Evolutionary conservation across 2,113 vertebrate species (phyloP).

Genomic region (Coracopsis vasa): DNA sequence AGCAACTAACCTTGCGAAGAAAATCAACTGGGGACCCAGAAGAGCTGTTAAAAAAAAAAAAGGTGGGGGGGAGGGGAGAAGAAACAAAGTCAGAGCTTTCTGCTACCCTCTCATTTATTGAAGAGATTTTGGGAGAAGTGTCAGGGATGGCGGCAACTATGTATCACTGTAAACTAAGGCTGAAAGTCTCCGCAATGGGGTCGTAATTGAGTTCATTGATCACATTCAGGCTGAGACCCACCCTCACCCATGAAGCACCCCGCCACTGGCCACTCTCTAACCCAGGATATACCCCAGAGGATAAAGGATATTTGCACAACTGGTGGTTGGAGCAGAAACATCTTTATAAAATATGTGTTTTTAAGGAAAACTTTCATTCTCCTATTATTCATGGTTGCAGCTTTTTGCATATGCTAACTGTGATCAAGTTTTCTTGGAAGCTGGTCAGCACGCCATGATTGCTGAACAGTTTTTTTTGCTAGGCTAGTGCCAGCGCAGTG

Average conservation of each 20-base stretch:
- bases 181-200: slow-evolving; percentile 75
- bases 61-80: background rate
- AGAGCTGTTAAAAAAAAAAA: slow-evolving; percentile 68
- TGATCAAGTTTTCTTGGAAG: background rate
- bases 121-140: slow-evolving; percentile 74
- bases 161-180: slow-evolving; percentile 73
- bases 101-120: slow-evolving; percentile 79
- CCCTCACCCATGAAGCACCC: background rate
- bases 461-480: background rate
- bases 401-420: background rate
- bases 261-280: slow-evolving; percentile 38
- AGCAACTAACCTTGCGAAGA: slow-evolving; percentile 93
- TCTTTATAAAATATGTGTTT: background rate
- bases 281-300: background rate
- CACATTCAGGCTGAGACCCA: slow-evolving; percentile 66
- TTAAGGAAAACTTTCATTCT: background rate
- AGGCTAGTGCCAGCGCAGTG: background rate
- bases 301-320: background rate
- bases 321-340: background rate
- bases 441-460: rapidly evolving
- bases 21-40: slow-evolving; percentile 85
- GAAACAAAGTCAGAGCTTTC: slow-evolving; percentile 33
- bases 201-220: slow-evolving; percentile 92
- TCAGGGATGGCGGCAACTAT: slow-evolving; percentile 76
- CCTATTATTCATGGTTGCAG: background rate